These are phyloP conservation scores for Mimumesa dahlbomi DNA, from an alignment of 2,888 invertebrate genomes.

Conservation along the genomic window DNA sequence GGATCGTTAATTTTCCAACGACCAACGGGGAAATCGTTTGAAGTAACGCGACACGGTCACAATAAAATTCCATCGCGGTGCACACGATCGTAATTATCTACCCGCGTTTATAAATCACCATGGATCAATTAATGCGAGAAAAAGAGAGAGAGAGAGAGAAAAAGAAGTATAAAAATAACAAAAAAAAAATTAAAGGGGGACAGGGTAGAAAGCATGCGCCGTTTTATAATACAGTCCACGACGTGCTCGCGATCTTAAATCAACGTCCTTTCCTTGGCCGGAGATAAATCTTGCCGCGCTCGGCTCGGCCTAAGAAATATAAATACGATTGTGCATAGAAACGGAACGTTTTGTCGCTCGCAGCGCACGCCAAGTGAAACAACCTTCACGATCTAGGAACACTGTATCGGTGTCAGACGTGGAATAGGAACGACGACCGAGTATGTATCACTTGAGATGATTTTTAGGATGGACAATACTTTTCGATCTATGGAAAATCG, in stretches of 20 bases:
- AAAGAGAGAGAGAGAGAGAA: slow-evolving; percentile 4
- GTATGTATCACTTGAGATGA: too few species aligned
- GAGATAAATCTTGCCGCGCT: slow-evolving; percentile 58
- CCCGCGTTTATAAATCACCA: slow-evolving; percentile 53
- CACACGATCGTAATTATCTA: slow-evolving; percentile 50
- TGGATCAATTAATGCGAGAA: slow-evolving; percentile 56
- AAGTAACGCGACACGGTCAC: slow-evolving; percentile 7
- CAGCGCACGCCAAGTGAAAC: slow-evolving; percentile 11
- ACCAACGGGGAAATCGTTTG: neutral
- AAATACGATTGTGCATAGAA: slow-evolving; percentile 55
- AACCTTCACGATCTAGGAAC: slow-evolving; percentile 18
- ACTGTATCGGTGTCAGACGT: neutral
- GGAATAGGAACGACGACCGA: too few species aligned
- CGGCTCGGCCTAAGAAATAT: slow-evolving; percentile 45
- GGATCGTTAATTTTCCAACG: too few species aligned
- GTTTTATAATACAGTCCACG: slow-evolving; percentile 56
- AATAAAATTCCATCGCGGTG: slow-evolving; percentile 22
- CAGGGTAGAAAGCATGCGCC: slow-evolving; percentile 40
- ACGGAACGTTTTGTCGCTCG: slow-evolving; percentile 48
- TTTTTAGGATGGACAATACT: neutral
- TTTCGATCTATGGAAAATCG: neutral
- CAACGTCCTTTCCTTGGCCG: slow-evolving; percentile 56
- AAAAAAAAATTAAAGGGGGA: slow-evolving; percentile 11
- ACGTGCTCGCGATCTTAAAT: slow-evolving; percentile 57
- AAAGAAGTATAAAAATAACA: slow-evolving; percentile 2